Conservation (phyloP, 2,113 vertebrate species). For the Actenoides lindsayi region DNA sequence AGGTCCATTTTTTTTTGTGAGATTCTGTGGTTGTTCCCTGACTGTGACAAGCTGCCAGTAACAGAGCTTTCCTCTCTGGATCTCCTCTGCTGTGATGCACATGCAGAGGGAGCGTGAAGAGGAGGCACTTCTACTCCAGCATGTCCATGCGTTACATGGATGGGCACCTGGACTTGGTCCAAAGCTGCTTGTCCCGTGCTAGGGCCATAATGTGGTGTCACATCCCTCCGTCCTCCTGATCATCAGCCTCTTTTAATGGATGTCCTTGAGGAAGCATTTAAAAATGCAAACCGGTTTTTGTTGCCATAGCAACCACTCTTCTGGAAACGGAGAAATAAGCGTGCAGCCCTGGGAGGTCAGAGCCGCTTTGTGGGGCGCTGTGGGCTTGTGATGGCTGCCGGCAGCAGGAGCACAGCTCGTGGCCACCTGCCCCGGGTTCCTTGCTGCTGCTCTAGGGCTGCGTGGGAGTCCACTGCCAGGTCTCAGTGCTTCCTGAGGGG, state of each 20-base stretch:
- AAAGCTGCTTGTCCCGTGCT: background rate
- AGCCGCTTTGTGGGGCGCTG: background rate
- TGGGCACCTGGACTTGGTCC: background rate
- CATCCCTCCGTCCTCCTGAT: background rate
- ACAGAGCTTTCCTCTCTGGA: background rate
- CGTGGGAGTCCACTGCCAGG: background rate
- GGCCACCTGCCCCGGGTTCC: background rate
- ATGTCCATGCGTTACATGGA: background rate
- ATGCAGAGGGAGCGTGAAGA: background rate
- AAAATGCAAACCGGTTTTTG: background rate
- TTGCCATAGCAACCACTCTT: background rate
- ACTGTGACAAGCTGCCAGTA: background rate
- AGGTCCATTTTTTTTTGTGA: background rate
- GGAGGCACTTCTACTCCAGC: background rate
- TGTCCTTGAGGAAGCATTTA: background rate
- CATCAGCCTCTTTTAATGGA: background rate
- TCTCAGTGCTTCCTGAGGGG: background rate
- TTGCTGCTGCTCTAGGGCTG: background rate
- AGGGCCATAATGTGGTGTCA: accelerated
- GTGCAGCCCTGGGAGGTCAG: accelerated
- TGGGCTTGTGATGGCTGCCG: background rate
- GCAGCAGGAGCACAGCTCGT: background rate
- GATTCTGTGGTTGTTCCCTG: background rate
- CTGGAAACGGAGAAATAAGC: background rate
- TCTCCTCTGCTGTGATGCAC: background rate